Conservation (phyloP, 64 coral and sea anemone species). For the Orbicella faveolata region DNA sequence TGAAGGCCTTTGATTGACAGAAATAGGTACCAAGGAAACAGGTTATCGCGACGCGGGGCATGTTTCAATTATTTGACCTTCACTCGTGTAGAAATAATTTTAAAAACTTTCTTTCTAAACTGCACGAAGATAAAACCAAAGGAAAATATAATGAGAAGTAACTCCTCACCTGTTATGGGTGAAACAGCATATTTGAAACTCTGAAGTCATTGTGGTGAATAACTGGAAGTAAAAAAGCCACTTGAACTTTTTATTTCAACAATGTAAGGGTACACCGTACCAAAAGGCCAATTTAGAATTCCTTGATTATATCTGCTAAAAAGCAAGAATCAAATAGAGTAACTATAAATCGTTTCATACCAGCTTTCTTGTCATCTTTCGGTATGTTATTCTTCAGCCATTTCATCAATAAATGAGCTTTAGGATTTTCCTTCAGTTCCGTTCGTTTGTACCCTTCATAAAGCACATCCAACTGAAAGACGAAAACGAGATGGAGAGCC, state of each 20-base stretch:
- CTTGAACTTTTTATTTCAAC: neutral
- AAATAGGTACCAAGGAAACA: too few species aligned
- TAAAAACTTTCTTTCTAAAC: too few species aligned
- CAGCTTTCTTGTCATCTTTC: neutral
- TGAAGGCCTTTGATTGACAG: too few species aligned
- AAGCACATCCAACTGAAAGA: neutral
- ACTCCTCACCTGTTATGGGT: neutral
- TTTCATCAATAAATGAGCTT: constrained; percentile 10
- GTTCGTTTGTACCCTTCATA: constrained; percentile 19
- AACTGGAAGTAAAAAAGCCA: neutral
- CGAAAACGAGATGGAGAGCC: neutral
- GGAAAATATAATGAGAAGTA: neutral
- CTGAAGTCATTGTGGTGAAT: constrained; percentile 19
- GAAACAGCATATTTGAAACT: constrained; percentile 1
- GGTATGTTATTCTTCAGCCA: constrained; percentile 16
- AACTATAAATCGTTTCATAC: neutral
- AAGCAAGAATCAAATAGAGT: too few species aligned
- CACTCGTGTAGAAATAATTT: too few species aligned
- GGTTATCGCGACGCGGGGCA: too few species aligned
- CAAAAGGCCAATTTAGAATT: too few species aligned
- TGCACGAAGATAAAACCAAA: neutral
- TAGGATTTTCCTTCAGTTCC: neutral
- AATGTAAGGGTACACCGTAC: neutral
- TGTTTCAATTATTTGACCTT: too few species aligned
- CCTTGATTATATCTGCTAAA: too few species aligned